Conservation (phyloP, 2,113 vertebrate species). For the Cromileptes altivelis region DNA sequence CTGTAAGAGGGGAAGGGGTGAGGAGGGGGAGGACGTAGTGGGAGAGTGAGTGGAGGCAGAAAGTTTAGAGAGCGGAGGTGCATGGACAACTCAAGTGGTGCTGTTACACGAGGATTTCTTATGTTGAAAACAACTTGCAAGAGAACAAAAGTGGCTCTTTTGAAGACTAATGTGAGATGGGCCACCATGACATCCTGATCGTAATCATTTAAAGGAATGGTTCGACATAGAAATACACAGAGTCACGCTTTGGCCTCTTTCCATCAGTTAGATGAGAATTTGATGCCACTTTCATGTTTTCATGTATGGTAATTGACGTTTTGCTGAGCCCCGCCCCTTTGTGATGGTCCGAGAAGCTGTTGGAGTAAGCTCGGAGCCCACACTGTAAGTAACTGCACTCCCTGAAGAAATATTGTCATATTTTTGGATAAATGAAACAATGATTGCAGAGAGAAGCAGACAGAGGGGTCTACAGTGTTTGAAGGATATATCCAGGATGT, state of each 20-base stretch:
- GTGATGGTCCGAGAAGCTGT: no score
- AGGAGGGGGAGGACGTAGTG: conserved; percentile 25
- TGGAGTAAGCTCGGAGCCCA: no score
- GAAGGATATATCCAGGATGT: no score
- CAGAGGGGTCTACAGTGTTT: no score
- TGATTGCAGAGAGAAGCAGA: no score
- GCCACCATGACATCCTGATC: no score
- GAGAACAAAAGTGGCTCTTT: conserved; percentile 5
- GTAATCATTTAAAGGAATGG: background rate
- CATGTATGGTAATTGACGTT: background rate
- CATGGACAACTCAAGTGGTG: conserved; percentile 5
- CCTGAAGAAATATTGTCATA: no score
- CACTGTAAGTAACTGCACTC: no score
- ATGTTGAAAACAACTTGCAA: conserved; percentile 13
- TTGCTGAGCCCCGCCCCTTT: no score
- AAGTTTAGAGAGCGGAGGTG: conserved; percentile 15
- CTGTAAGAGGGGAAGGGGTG: conserved; percentile 35
- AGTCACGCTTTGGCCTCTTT: background rate
- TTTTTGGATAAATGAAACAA: no score
- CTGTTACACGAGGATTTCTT: conserved; percentile 12
- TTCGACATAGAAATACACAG: no score
- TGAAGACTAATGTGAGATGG: background rate
- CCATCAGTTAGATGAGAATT: background rate
- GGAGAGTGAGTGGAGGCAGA: conserved; percentile 26
- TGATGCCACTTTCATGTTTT: background rate